Percentiles rank a stretch among this genome's conserved stretches.
Evolutionary conservation across 2,888 invertebrate species (phyloP).

Genomic region (Rhagonycha fulva): DNA sequence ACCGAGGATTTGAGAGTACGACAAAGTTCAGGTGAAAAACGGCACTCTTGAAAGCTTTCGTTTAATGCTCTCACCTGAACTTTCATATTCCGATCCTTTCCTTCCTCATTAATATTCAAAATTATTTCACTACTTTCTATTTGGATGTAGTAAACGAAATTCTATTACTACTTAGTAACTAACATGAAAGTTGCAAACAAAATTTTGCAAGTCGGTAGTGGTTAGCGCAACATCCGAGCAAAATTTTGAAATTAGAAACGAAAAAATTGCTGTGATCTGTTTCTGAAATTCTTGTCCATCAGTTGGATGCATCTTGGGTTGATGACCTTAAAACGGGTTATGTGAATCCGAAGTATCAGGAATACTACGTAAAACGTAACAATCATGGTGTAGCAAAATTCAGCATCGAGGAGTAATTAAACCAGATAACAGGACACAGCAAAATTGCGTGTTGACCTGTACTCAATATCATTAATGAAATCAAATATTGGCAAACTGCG

Average conservation of each 20-base stretch:
- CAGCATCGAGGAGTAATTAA: not conserved
- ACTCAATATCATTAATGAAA: not conserved
- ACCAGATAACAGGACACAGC: not conserved
- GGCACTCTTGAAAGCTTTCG: not conserved
- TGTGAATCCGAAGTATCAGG: not conserved
- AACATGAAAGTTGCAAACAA: not conserved
- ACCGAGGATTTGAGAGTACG: slow-evolving; percentile 2
- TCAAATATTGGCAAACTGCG: not conserved
- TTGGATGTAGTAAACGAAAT: not conserved
- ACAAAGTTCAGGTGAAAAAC: slow-evolving; percentile 7
- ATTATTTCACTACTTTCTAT: not conserved
- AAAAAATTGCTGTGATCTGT: not conserved
- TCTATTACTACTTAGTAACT: not conserved
- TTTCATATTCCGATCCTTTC: not conserved
- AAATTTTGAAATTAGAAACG: not conserved
- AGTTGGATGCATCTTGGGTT: not conserved
- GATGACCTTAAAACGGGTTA: not conserved
- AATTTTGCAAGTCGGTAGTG: not conserved
- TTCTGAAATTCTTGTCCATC: not conserved
- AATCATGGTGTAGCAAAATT: not conserved
- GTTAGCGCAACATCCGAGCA: not conserved
- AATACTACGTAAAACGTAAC: not conserved
- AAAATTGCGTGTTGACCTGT: not conserved
- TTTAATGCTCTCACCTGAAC: not conserved
- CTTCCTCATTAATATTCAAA: not conserved